phyloP scores from a whole-genome alignment of 2,888 invertebrate genomes.

The Romanomermis culicivorax region DNA sequence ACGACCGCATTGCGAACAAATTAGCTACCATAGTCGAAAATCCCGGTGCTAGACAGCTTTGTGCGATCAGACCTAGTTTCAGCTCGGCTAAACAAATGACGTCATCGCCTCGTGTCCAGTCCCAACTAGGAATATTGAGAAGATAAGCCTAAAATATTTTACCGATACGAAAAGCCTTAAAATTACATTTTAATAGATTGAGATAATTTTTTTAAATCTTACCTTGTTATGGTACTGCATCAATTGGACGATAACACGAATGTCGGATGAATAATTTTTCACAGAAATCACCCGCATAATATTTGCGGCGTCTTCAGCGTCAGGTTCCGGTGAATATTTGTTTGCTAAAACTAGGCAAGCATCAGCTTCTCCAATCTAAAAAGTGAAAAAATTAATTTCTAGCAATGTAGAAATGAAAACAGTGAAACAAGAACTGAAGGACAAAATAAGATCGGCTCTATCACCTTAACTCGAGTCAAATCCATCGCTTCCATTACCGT shows the following conservation, averaged over 20 bases:
- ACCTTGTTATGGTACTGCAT: slow-evolving; percentile 99
- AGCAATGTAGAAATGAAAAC: neutral
- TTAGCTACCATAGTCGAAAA: slow-evolving; percentile 99
- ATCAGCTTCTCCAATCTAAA: slow-evolving; percentile 90
- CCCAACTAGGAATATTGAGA: slow-evolving; percentile 99
- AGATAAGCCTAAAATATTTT: slow-evolving; percentile 69
- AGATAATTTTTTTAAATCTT: no score
- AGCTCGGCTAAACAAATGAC: slow-evolving; percentile 96
- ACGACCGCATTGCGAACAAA: slow-evolving; percentile 83
- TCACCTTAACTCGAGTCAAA: slow-evolving; percentile 80
- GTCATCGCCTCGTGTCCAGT: slow-evolving; percentile 99
- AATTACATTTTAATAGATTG: no score
- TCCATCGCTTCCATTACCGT: slow-evolving; percentile 99
- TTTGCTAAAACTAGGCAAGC: slow-evolving; percentile 97
- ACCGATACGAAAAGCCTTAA: no score
- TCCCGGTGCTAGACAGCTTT: slow-evolving; percentile 95
- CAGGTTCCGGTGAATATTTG: slow-evolving; percentile 99
- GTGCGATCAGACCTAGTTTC: slow-evolving; percentile 96
- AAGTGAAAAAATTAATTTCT: neutral
- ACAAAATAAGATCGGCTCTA: no score
- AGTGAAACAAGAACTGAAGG: no score
- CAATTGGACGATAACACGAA: slow-evolving; percentile 95
- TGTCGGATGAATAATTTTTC: slow-evolving; percentile 98
- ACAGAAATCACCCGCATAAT: slow-evolving; percentile 99
- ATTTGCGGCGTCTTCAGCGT: slow-evolving; percentile 98